These are phyloP conservation scores for Tenthredo distinguenda DNA, from an alignment of 2,888 invertebrate genomes.

Conservation along the genomic window DNA sequence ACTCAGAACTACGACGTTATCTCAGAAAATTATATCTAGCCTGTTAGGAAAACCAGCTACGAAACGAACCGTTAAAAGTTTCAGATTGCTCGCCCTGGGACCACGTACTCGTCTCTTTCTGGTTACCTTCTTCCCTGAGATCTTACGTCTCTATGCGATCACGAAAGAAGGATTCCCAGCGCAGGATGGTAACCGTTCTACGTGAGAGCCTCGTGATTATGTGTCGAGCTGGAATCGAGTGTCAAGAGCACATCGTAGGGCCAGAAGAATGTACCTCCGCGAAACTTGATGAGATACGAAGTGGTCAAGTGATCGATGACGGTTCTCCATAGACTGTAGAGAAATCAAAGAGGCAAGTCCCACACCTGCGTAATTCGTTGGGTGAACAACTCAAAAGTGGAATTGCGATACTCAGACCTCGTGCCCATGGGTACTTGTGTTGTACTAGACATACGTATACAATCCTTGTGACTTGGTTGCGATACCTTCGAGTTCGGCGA, in stretches of 20 bases:
- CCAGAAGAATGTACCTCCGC: not conserved
- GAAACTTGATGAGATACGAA: no score
- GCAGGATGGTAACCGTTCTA: not conserved
- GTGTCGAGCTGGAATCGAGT: not conserved
- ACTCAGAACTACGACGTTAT: constrained; percentile 37
- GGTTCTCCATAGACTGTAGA: no score
- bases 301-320: not conserved
- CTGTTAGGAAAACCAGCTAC: constrained; percentile 6
- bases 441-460: not conserved
- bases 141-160: not conserved
- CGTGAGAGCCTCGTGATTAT: not conserved
- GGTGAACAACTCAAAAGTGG: not conserved
- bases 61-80: constrained; percentile 72
- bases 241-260: not conserved
- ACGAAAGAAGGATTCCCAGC: not conserved
- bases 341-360: not conserved
- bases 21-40: constrained; percentile 20
- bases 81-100: constrained; percentile 72
- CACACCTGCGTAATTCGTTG: not conserved
- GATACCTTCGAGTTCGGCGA: not conserved
- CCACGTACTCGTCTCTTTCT: not conserved
- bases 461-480: not conserved
- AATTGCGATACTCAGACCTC: not conserved
- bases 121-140: not conserved
- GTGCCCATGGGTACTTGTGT: not conserved